Conservation (phyloP, 2,113 vertebrate species). For the Spilogale gracilis region DNA sequence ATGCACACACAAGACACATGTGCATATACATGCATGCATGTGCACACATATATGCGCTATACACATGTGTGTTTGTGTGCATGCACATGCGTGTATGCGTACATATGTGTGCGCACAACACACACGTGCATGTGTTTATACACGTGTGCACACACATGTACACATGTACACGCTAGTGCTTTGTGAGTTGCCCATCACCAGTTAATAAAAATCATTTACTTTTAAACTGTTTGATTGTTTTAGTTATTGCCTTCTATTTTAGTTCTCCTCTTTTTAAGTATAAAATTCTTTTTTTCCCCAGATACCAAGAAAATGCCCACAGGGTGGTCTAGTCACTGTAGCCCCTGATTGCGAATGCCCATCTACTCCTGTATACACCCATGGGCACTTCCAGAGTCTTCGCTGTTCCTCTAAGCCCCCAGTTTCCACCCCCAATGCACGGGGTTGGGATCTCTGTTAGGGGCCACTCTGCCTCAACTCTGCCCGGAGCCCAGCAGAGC, state of each 20-base stretch:
- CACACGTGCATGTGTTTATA: background rate
- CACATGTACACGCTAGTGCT: background rate
- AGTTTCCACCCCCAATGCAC: background rate
- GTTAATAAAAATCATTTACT: background rate
- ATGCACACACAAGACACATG: background rate
- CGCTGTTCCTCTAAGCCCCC: background rate
- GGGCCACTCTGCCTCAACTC: background rate
- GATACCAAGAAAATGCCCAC: background rate
- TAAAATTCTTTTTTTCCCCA: background rate
- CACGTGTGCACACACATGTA: rapidly evolving
- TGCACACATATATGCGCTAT: too few species aligned
- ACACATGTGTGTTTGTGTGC: background rate
- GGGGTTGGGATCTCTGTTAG: background rate
- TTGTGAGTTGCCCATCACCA: background rate
- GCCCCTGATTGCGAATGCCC: background rate
- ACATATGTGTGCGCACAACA: too few species aligned
- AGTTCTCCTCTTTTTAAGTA: background rate
- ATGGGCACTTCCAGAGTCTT: background rate
- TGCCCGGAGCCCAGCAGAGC: background rate
- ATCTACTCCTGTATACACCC: background rate
- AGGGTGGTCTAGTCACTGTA: background rate
- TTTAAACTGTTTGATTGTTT: background rate
- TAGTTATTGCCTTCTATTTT: background rate
- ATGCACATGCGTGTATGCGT: background rate
- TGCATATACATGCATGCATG: background rate